Evolutionary conservation across 1,140 invertebrate genomes (phyloP), one percentile per base, ranked within the genome.

Genomic region (Chymomyza costata): DNA sequence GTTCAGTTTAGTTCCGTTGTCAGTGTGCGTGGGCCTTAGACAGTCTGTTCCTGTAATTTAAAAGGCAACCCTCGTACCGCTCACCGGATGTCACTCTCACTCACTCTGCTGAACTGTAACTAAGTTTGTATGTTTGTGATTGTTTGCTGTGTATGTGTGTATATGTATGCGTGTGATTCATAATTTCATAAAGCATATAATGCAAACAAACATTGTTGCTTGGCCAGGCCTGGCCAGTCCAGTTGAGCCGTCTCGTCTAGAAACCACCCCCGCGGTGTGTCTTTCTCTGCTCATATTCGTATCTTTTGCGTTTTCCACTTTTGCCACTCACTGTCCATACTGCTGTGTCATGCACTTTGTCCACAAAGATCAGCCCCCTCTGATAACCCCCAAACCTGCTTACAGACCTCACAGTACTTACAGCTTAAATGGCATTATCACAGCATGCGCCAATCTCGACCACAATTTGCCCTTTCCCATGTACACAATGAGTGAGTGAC

Each of bases 361-460:
- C n/a, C n/a, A n/a, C 54, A 52, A 39, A 61, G 71, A 78, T 76
- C 70, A 54, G 25, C 30, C 32, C 43, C 34, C 35, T 19, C n/a
- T 15, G 6, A 37, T 37, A 15, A 1, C 17, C 6, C 45, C 3
- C 16, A 13, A 15, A 0, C 34, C 18, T 19, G 15, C 39, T 17
- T 15, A 34, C 18, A 65, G 80, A 80, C 73, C 71, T 62, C 73
- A 78, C 71, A 78, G 71, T 67, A 73, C 71, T 78, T 67, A 63
- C 64, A 78, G 71, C 71, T 78, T 66, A 78, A 67, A 64, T 40
- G 56, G 73, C 66, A 78, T 78, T 78, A 78, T 78, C 71, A 80
- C 71, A 78, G 71, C 73, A 78, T 78, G 71, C 71, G 39, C 66
- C 62, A 60, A 35, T 14, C 16, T 8, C 21, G 14, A 30, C 39